A percentile compares a stretch with the other conserved stretches of the same genome.
Evolutionary conservation across 1,140 invertebrate genomes (phyloP).

Genomic region (Aphaenogaster rudis): DNA sequence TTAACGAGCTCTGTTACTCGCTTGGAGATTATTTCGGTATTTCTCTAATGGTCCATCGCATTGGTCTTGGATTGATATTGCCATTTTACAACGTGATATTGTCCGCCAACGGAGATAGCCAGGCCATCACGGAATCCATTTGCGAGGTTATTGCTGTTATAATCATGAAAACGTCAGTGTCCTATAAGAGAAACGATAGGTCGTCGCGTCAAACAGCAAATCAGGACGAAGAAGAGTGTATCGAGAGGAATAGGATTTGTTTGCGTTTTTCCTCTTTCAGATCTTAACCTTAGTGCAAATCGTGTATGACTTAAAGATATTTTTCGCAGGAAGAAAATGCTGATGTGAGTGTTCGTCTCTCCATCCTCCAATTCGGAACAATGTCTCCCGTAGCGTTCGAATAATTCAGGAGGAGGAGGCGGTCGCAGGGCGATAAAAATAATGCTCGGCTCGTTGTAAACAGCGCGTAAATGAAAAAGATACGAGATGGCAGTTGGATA

Average conservation of each 20-base stretch:
- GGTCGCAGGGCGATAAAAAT: slow-evolving; percentile 68
- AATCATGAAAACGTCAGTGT: not conserved
- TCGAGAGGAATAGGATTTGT: slow-evolving; percentile 5
- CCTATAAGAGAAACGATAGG: not conserved
- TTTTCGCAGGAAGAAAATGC: not conserved
- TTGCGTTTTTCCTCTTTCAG: not conserved
- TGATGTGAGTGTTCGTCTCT: slow-evolving; percentile 34
- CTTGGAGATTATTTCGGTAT: not conserved
- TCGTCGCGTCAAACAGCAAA: not conserved
- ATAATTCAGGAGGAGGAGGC: slow-evolving; percentile 55
- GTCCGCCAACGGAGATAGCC: not conserved
- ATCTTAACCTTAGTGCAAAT: not conserved
- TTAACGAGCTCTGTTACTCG: not conserved
- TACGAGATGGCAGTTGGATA: slow-evolving; percentile 76
- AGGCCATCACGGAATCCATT: not conserved
- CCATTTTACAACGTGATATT: not conserved
- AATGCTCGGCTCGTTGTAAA: slow-evolving; percentile 74
- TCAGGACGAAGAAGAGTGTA: not conserved
- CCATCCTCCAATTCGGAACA: slow-evolving; percentile 28
- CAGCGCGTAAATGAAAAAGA: slow-evolving; percentile 79
- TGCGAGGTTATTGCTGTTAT: not conserved
- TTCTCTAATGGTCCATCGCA: not conserved
- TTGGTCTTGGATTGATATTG: not conserved
- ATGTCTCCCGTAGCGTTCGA: slow-evolving; percentile 11
- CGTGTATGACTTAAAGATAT: slow-evolving; percentile 32